Base-by-base conservation (phyloP, 2,888 invertebrate genomes). In the Fragum sueziense region DNA sequence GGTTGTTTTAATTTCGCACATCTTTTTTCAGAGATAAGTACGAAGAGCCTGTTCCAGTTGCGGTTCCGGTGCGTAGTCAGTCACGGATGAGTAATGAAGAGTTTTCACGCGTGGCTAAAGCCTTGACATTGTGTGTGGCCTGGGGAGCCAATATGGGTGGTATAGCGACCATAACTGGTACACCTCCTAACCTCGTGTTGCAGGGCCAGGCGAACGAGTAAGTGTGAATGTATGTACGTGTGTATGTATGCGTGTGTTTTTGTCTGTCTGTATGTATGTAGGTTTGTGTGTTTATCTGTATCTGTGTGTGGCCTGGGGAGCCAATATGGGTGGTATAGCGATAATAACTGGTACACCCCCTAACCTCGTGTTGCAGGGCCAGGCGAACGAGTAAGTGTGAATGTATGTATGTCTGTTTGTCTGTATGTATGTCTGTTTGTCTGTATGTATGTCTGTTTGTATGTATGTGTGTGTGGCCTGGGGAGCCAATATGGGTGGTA, bases 111-210 rank as follows among this genome's bases (percentile, higher is more conserved):
- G 11, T 72, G 14, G 72, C 80, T 22, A 85, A 84, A 70, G 85
- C 75, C 27, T 82, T 85, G 54, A 74, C 85, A 7, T 62, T 85
- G 17, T 67, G 79, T 61, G 84, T 85, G 22, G 85, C 85, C 1
- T 85, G 82, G 37, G 85, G 75, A 2, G 82, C 85, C 2, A 85
- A 84, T 54, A 69, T 74, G n/a, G 85, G 85, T 1, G 85, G 85
- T 0, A 84, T 85, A n/a, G 80, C 85, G 1, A 85, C 85, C 0
- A 68, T 85, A 1, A 82, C 82, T 2, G 85, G 85, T 0, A 85
- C 85, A 1, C 85, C 85, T 20, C 84, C 85, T 3, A 85, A 85
- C 47, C 76, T 85, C 3, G 82, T 85, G 0, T 74, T 85, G 11
- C 82, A 82, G 33, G 80, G 79, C 20, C 59, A 68, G 20, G 85